These are phyloP conservation scores for Penaeus japonicus DNA, from an alignment of 1,140 invertebrate genomes.

Conservation along the genomic window DNA sequence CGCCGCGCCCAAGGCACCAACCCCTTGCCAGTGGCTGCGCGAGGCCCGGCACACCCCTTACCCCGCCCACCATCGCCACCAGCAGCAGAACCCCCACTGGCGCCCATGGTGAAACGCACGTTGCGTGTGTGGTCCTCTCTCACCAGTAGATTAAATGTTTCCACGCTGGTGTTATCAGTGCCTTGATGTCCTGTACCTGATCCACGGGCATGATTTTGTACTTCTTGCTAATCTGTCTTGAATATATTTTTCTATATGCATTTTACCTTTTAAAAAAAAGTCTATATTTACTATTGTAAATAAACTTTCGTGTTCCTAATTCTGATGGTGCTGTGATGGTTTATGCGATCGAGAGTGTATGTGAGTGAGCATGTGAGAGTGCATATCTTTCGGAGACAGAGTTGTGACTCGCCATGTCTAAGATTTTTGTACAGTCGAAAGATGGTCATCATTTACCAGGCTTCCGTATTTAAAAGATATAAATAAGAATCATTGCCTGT, in stretches of 20 bases:
- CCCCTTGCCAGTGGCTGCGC: background rate
- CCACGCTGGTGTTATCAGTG: background rate
- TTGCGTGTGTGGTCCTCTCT: too few species aligned
- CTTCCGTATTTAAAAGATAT: too few species aligned
- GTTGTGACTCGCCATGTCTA: too few species aligned
- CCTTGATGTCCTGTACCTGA: constrained; percentile 13
- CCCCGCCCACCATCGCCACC: constrained; percentile 20
- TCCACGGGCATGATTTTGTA: background rate
- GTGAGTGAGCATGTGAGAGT: background rate
- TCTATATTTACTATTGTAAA: background rate
- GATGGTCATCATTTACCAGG: too few species aligned
- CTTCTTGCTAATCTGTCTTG: background rate
- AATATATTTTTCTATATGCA: too few species aligned
- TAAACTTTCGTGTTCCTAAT: constrained; percentile 39
- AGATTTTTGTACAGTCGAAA: too few species aligned
- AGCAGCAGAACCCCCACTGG: constrained; percentile 46
- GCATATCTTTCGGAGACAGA: too few species aligned
- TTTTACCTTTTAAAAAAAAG: too few species aligned
- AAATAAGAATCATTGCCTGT: too few species aligned
- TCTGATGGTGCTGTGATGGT: constrained; percentile 38
- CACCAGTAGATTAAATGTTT: background rate
- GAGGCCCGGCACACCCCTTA: constrained; percentile 17
- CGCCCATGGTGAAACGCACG: constrained; percentile 28
- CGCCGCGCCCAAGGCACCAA: background rate
- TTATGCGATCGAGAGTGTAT: background rate